Conservation (phyloP, 2,797 vertebrate genomes). For the Malurus leucopterus region DNA sequence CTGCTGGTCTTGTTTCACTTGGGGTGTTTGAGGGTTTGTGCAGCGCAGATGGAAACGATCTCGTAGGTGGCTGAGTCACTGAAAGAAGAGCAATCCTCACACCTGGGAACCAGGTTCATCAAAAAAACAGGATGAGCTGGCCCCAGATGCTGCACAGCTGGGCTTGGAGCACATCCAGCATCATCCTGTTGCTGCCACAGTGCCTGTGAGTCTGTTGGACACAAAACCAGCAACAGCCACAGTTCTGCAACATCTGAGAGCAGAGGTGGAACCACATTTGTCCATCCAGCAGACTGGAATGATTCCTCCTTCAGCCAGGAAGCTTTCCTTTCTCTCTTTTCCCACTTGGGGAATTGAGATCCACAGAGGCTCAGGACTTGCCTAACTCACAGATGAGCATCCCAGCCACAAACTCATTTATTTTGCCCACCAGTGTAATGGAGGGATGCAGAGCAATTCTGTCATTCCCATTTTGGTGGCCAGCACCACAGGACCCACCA, state of each 20-base stretch:
- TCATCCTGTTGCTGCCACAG: neutral
- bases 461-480: neutral
- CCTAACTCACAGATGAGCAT: neutral
- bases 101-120: neutral
- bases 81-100: neutral
- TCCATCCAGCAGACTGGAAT: neutral
- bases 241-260: neutral
- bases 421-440: neutral
- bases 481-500: neutral
- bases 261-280: neutral
- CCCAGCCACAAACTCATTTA: neutral
- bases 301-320: neutral
- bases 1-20: neutral
- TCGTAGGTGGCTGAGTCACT: rapidly evolving
- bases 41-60: neutral
- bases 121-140: neutral
- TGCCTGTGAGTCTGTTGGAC: neutral
- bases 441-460: rapidly evolving
- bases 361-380: neutral
- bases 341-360: neutral
- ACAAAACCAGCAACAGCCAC: rapidly evolving
- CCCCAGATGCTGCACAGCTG: neutral
- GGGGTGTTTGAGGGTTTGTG: neutral
- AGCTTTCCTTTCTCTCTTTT: neutral
- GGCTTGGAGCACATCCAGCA: neutral